Percentiles rank a stretch among this genome's conserved stretches.
These are phyloP conservation scores for Ochropacha duplaris DNA, from an alignment of 2,888 invertebrate species.

Conservation along the genomic window DNA sequence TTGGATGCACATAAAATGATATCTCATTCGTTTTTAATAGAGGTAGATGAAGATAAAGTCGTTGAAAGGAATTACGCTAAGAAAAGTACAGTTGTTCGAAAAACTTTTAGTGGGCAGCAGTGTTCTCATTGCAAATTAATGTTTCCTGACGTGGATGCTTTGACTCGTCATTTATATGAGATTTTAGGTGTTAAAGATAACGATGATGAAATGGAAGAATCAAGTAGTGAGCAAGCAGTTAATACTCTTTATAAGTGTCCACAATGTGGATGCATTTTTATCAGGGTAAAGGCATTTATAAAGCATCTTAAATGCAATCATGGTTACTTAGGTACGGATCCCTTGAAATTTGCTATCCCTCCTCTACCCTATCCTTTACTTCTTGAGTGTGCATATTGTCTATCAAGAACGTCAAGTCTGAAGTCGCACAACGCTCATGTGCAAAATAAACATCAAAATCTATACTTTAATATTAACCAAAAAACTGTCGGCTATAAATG, in stretches of 20 bases:
- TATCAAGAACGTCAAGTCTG: neutral
- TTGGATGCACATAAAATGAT: constrained; percentile 53
- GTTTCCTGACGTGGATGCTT: constrained; percentile 36
- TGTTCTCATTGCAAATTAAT: constrained; percentile 52
- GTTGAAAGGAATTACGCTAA: constrained; percentile 10
- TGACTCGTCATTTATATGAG: constrained; percentile 53
- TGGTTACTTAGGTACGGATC: neutral
- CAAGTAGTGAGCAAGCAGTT: neutral
- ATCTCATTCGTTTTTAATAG: constrained; percentile 49
- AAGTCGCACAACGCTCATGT: neutral
- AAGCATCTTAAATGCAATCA: neutral
- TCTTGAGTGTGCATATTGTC: neutral
- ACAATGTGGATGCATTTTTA: neutral
- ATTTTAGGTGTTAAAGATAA: constrained; percentile 33
- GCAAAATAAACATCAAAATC: neutral
- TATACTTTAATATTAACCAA: neutral
- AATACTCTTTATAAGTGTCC: neutral
- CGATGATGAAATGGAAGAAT: neutral
- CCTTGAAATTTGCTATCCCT: neutral
- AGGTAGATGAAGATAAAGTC: constrained; percentile 32
- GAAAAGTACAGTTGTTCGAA: constrained; percentile 14
- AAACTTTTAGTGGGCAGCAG: constrained; percentile 11
- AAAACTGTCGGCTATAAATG: constrained; percentile 12
- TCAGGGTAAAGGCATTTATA: neutral
- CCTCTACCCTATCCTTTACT: neutral